phyloP scores from a whole-genome alignment of 2,113 vertebrate genomes.

The Mionectes macconnelli region DNA sequence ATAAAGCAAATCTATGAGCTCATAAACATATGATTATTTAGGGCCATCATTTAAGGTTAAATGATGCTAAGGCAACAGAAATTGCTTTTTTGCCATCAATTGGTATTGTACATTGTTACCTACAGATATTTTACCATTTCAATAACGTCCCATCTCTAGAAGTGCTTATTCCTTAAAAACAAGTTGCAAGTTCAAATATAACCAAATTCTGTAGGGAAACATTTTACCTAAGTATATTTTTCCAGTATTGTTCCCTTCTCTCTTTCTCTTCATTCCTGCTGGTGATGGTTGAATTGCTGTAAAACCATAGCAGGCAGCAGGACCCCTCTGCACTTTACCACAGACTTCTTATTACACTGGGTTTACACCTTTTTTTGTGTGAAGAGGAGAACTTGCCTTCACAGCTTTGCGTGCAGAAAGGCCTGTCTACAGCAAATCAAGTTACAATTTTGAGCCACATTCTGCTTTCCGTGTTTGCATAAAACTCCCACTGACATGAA shows the following conservation, averaged over 20 bases:
- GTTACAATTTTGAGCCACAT: conserved; percentile 61
- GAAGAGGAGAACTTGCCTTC: conserved; percentile 54
- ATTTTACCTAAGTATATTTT: background rate
- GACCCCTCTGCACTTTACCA: conserved; percentile 9
- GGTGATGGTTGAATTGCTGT: background rate
- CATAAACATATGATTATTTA: background rate
- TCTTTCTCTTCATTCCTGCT: background rate
- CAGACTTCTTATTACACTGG: background rate
- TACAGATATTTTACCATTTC: background rate
- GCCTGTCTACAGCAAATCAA: conserved; percentile 60
- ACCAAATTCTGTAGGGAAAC: background rate
- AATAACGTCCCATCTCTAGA: background rate
- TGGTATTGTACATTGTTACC: background rate
- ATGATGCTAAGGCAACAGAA: background rate
- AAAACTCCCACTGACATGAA: conserved; percentile 71
- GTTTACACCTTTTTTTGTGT: conserved; percentile 50
- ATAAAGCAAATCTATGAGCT: background rate
- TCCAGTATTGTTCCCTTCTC: background rate
- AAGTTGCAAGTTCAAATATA: conserved; percentile 15
- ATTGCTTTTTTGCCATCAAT: background rate
- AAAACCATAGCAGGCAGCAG: conserved; percentile 3
- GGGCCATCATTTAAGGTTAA: background rate
- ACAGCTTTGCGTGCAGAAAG: conserved; percentile 44
- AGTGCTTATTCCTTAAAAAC: conserved; percentile 8
- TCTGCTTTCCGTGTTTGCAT: conserved; percentile 66